phyloP scores from a whole-genome alignment of 2,888 invertebrate genomes.

The Lordiphosa andalusiaca region DNA sequence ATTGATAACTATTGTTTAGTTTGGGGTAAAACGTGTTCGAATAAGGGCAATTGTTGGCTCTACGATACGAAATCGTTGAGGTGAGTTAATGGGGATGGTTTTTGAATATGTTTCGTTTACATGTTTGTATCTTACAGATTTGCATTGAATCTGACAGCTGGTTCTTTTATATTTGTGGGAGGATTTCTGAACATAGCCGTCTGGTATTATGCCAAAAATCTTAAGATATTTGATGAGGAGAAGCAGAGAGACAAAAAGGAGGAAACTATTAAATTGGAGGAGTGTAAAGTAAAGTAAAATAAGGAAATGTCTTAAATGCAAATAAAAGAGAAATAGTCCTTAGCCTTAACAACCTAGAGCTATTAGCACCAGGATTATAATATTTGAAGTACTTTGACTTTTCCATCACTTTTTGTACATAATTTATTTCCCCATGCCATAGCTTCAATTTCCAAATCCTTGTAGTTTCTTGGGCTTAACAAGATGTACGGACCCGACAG shows the following conservation, averaged over 20 bases:
- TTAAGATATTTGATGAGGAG: conserved; percentile 85
- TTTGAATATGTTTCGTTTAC: no score
- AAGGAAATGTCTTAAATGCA: background rate
- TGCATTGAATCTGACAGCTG: conserved; percentile 84
- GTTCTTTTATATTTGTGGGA: conserved; percentile 83
- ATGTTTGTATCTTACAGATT: conserved; percentile 71
- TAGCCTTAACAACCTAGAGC: no score
- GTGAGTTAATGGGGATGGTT: conserved; percentile 31
- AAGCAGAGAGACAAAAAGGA: background rate
- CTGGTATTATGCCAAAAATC: conserved; percentile 84
- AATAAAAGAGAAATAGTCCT: background rate
- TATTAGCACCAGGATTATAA: no score
- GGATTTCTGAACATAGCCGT: conserved; percentile 84
- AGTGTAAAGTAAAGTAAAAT: background rate
- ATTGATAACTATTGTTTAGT: conserved; percentile 84
- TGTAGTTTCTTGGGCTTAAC: background rate
- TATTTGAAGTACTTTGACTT: background rate
- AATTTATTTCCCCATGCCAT: background rate
- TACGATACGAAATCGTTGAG: conserved; percentile 84
- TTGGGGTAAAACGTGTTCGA: conserved; percentile 87
- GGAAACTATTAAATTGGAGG: conserved; percentile 9
- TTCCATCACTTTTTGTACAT: background rate
- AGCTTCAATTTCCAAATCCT: background rate
- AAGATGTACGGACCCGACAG: conserved; percentile 35
- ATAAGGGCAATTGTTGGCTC: conserved; percentile 87